Evolutionary conservation across 2,797 vertebrate species (phyloP).

Genomic region (Hypotaenidia okinawae): DNA sequence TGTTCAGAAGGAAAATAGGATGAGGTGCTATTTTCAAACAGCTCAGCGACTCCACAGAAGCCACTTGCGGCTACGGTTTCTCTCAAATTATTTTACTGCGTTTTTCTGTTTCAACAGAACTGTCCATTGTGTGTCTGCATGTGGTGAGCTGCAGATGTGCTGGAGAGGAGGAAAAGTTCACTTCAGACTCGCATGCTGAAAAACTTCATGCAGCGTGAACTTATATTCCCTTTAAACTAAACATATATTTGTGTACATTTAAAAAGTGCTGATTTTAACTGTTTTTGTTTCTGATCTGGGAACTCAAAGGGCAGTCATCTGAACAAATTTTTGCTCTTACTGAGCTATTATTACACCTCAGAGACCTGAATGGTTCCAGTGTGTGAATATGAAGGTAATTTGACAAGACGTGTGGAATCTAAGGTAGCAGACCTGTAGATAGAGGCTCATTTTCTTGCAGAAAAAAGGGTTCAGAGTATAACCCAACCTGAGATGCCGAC

Average conservation of each 20-base stretch:
- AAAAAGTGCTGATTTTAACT: constrained; percentile 59
- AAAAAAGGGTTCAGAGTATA: neutral
- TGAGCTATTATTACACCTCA: constrained; percentile 56
- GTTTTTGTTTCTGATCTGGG: constrained; percentile 37
- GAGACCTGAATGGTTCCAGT: constrained; percentile 12
- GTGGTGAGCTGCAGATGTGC: constrained; percentile 46
- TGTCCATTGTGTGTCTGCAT: fast-evolving
- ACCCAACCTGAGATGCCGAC: neutral
- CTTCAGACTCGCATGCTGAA: constrained; percentile 5
- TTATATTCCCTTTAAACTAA: constrained; percentile 59
- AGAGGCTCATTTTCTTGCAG: neutral
- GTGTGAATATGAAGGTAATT: constrained; percentile 58
- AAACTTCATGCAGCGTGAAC: neutral
- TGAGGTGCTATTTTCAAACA: constrained; percentile 20
- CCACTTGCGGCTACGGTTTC: neutral
- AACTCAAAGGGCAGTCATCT: constrained; percentile 34
- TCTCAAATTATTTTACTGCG: neutral
- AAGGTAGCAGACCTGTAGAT: constrained; percentile 13
- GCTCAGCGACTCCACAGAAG: neutral
- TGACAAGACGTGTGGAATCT: constrained; percentile 52
- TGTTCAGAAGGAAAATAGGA: neutral
- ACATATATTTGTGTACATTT: neutral
- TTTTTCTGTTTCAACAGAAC: constrained; percentile 53
- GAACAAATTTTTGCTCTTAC: constrained; percentile 53
- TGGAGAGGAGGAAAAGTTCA: constrained; percentile 28